Percentiles rank a stretch among this genome's conserved stretches.
phyloP scores from a whole-genome alignment of 92 coral and sea anemone genomes.

The Porites divaricata region DNA sequence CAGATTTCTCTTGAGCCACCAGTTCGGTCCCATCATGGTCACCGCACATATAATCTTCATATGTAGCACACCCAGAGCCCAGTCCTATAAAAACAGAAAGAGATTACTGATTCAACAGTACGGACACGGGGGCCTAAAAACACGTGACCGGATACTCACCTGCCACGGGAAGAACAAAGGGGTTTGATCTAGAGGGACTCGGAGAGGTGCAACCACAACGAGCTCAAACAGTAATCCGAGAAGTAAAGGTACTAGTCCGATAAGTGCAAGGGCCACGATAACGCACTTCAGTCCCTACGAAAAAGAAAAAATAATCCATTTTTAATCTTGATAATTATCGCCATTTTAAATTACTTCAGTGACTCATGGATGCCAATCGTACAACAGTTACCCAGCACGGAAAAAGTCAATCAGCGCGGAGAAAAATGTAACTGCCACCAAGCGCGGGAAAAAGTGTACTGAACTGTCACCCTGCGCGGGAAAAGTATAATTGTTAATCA shows the following conservation, averaged over 20 bases:
- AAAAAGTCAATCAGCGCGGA: not conserved
- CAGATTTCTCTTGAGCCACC: slow-evolving; percentile 96
- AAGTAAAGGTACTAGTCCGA: slow-evolving; percentile 90
- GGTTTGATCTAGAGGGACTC: slow-evolving; percentile 98
- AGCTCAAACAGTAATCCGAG: slow-evolving; percentile 97
- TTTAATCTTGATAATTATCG: not conserved
- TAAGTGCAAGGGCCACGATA: slow-evolving; percentile 78
- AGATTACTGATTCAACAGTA: not conserved
- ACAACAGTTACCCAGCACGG: too few relatives aligned
- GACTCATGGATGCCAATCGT: not conserved
- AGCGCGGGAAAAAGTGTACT: not conserved
- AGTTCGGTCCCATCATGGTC: slow-evolving; percentile 99
- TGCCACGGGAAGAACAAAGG: slow-evolving; percentile 99
- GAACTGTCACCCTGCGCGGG: not conserved
- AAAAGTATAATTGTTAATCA: not conserved
- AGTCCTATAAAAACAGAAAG: slow-evolving; percentile 66
- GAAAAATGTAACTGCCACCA: not conserved
- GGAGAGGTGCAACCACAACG: slow-evolving; percentile 95
- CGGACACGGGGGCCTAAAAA: not conserved
- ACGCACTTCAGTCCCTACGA: slow-evolving; percentile 84
- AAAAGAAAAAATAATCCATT: not conserved
- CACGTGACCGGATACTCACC: slow-evolving; percentile 49
- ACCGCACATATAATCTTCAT: slow-evolving; percentile 99
- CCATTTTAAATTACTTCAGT: not conserved
- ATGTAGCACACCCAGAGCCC: slow-evolving; percentile 99